Evolutionary conservation across 2,888 invertebrate species (phyloP).

Genomic region (Eutolmus rufibarbis): DNA sequence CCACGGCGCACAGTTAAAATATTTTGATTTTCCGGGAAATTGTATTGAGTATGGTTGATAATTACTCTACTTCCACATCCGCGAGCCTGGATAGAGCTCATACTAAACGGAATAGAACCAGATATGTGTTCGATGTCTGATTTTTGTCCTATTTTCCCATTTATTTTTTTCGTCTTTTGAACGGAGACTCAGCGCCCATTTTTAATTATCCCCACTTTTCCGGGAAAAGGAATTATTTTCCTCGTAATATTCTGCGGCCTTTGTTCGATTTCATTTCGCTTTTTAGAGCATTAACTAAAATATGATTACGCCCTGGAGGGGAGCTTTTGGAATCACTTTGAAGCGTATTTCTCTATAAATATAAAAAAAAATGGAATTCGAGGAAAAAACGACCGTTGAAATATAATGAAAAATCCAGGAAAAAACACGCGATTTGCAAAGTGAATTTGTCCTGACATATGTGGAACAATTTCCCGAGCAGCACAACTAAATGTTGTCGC

Average conservation of each 20-base stretch:
- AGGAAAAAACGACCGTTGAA: not conserved
- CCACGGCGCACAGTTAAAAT: not conserved
- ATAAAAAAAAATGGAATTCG: not conserved
- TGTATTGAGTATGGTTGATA: not conserved
- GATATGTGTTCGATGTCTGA: not conserved
- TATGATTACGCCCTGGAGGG: not conserved
- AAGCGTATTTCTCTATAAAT: not conserved
- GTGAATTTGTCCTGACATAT: not conserved
- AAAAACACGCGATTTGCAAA: not conserved
- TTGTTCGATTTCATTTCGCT: not conserved
- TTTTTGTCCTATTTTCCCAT: not conserved
- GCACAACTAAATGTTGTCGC: not conserved
- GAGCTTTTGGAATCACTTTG: not conserved
- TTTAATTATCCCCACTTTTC: not conserved
- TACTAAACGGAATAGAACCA: not conserved
- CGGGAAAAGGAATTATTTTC: not conserved
- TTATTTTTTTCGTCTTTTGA: not conserved
- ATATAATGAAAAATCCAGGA: not conserved
- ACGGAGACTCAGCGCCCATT: not conserved
- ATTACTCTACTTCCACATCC: not conserved
- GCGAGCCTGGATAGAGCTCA: not conserved
- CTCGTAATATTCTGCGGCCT: not conserved
- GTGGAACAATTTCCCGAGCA: not conserved
- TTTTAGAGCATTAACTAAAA: not conserved
- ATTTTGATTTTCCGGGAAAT: not conserved